Conservation (phyloP, 2,888 invertebrate species). For the Sinelater perroti region DNA sequence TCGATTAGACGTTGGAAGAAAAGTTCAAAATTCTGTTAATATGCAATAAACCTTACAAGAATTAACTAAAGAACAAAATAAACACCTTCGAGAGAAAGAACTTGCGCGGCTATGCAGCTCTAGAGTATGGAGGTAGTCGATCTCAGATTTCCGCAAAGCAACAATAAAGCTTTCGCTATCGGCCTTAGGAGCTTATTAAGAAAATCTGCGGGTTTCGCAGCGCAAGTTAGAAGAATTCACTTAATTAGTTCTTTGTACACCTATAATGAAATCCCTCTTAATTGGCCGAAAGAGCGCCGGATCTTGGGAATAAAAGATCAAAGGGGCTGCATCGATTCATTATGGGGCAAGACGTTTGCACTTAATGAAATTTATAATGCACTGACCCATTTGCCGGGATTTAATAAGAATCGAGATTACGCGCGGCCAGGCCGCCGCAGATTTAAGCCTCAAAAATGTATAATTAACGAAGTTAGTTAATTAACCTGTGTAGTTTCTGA, state of each 20-base stretch:
- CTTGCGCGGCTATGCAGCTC: too few relatives aligned
- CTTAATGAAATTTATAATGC: constrained; percentile 25
- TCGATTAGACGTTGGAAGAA: too few relatives aligned
- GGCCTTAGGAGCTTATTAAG: constrained; percentile 4
- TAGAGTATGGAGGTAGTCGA: too few relatives aligned
- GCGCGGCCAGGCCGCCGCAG: constrained; percentile 21
- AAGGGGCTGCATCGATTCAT: constrained; percentile 31
- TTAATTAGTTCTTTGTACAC: constrained; percentile 39
- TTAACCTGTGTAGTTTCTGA: constrained; percentile 54
- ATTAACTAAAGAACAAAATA: too few relatives aligned
- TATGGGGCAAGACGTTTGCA: constrained; percentile 28
- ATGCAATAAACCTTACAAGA: too few relatives aligned
- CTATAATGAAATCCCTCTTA: constrained; percentile 36
- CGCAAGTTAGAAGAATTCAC: constrained; percentile 35
- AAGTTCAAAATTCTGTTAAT: too few relatives aligned
- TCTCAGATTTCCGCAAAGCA: too few relatives aligned
- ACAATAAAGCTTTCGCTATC: not conserved
- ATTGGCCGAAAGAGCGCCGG: constrained; percentile 27
- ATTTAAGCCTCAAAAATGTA: constrained; percentile 39
- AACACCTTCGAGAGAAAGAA: too few relatives aligned
- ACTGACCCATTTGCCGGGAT: constrained; percentile 21
- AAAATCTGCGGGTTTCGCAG: constrained; percentile 27
- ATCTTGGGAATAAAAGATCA: constrained; percentile 32
- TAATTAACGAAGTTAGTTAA: constrained; percentile 53
- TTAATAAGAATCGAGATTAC: constrained; percentile 26